Percentiles rank a stretch among this genome's conserved stretches.
Conservation (phyloP, 2,113 vertebrate genomes). For the Percopsis transmontana region DNA sequence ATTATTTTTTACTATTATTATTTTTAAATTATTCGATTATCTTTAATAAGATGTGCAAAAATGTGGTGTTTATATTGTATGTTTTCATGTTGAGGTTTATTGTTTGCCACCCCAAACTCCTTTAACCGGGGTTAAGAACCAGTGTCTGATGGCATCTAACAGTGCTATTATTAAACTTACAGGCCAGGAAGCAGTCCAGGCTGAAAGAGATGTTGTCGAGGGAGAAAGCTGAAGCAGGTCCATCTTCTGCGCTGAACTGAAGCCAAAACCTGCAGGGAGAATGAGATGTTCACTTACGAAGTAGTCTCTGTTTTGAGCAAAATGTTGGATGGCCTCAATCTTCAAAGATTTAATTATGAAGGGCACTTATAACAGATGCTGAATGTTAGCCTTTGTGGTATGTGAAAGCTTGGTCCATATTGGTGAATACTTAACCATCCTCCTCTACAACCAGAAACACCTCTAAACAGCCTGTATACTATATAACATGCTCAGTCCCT, state of each 20-base stretch:
- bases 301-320: no score
- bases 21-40: no score
- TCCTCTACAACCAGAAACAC: constrained; percentile 5
- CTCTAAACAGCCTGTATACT: not conserved
- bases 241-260: constrained; percentile 86
- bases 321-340: constrained; percentile 2
- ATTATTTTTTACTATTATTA: no score
- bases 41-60: no score
- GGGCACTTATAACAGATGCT: not conserved
- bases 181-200: constrained; percentile 95
- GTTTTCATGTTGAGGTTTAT: no score
- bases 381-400: constrained; percentile 8
- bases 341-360: constrained; percentile 7
- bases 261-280: constrained; percentile 90
- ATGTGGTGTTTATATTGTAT: no score
- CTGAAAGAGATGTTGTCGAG: constrained; percentile 95
- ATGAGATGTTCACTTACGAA: constrained; percentile 7
- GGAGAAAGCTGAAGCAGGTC: constrained; percentile 83
- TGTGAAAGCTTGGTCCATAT: constrained; percentile 7
- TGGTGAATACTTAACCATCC: not conserved
- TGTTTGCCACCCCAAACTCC: no score
- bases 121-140: no score
- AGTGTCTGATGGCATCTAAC: not conserved
- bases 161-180: constrained; percentile 79
- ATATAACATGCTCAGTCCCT: no score